Conservation (phyloP, 2,888 invertebrate genomes). For the Andrena chrysosceles region DNA sequence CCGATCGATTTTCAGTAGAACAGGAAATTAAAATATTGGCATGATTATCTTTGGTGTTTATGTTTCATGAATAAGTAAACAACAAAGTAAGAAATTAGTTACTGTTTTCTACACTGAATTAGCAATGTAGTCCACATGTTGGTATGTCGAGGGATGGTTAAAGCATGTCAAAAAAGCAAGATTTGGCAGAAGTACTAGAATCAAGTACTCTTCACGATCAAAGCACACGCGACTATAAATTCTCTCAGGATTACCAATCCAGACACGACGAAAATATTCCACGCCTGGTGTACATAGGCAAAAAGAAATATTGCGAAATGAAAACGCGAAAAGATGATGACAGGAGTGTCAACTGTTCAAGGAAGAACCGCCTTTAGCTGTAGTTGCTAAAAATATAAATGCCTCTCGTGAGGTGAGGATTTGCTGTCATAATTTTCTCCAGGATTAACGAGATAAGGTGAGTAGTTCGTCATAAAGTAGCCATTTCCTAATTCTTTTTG, state of each 20-base stretch:
- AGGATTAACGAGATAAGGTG: neutral
- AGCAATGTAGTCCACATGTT: neutral
- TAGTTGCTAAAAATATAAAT: constrained; percentile 16
- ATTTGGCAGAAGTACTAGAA: neutral
- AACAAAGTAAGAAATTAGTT: neutral
- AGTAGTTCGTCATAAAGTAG: neutral
- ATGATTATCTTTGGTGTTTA: no score
- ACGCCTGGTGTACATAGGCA: neutral
- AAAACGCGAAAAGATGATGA: neutral
- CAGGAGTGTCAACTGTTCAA: neutral
- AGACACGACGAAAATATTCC: constrained; percentile 14
- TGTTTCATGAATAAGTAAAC: no score
- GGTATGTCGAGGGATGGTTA: neutral
- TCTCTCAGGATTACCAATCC: constrained; percentile 12
- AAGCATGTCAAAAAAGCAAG: neutral
- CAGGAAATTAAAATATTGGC: no score
- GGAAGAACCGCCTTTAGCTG: neutral
- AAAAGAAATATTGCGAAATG: neutral
- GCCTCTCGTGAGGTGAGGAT: neutral
- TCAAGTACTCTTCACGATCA: constrained; percentile 11
- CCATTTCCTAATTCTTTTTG: neutral
- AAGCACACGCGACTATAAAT: constrained; percentile 8
- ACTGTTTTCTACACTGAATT: neutral
- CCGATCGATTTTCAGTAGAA: no score
- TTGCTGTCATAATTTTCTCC: neutral